Evolutionary conservation across 2,113 vertebrate species (phyloP), one percentile per base, ranked within the genome.

Genomic region (Lathamus discolor): DNA sequence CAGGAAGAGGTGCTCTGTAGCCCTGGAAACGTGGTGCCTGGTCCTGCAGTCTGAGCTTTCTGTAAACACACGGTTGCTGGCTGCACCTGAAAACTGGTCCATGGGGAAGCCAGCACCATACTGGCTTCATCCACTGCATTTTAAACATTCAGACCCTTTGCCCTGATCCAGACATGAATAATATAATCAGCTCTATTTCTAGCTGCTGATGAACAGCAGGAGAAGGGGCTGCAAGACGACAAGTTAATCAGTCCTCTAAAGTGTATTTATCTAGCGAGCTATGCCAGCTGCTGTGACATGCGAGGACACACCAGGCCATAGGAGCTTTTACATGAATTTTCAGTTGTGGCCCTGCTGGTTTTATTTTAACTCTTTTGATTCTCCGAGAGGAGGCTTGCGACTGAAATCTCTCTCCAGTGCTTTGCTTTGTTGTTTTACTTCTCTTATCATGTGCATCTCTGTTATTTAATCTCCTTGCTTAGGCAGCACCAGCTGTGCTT

Each of bases 291-390:
- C 81, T 74, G 77, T 83, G 90, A 93, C 94, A 87, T 49, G 83
- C 62, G 83, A 89, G 87, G 91, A 92, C 80, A 59, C 84, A 89
- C 39, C 62, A 85, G 75, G 64, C 89, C 48, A 59, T 13, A n/a
- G 87, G 79, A 83, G 61, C 29, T 78, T 78, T 83, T 63, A 54
- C 86, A 67, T 81, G 86, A 55, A 81, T 91, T 88, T 81, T 75
- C 73, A 46, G n/a, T 64, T 67, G 44, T 75, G 78, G 62, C 51
- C 57, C 33, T 55, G 68, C 91, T 96, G 89, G 31, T 29, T 96
- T 94, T 75, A 49, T 79, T 95, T 95, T 93, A 96, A 86, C 85
- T 93, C 93, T 92, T 95, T 70, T 91, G 76, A 69, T 64, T 94
- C 94, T 43, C 49, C 44, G 51, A 6, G 69, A 78, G 80, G 89